phyloP scores from a whole-genome alignment of 2,113 vertebrate genomes.

The Rhea americana region DNA sequence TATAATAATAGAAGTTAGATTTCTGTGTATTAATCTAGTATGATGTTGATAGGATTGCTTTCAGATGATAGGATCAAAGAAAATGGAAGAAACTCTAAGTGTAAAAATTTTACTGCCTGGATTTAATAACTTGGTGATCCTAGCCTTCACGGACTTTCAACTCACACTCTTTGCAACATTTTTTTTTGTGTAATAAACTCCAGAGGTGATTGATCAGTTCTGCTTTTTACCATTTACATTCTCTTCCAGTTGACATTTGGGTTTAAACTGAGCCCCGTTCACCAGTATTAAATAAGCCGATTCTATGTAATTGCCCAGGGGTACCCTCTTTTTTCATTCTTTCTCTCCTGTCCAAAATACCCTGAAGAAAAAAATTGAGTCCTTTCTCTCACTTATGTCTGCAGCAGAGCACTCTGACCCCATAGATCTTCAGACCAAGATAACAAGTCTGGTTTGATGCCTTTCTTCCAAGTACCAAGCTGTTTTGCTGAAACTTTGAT shows the following conservation, averaged over 20 bases:
- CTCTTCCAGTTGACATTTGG: neutral
- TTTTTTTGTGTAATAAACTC: neutral
- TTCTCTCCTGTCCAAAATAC: neutral
- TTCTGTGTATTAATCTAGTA: neutral
- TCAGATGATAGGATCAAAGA: neutral
- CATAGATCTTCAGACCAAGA: neutral
- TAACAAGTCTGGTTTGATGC: neutral
- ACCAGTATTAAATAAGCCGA: neutral
- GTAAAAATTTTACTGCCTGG: neutral
- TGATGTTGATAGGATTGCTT: neutral
- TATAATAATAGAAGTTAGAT: neutral
- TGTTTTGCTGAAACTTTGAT: neutral
- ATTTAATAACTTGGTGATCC: neutral
- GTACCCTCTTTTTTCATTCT: fast-evolving
- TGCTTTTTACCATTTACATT: neutral
- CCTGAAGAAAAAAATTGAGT: neutral
- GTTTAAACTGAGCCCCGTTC: neutral
- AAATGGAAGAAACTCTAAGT: neutral
- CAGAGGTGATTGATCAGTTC: neutral
- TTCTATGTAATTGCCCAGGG: neutral
- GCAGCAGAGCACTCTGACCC: neutral
- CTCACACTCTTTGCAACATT: neutral
- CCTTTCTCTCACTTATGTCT: neutral
- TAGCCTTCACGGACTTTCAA: neutral
- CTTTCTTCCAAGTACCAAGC: neutral